Evolutionary conservation across 2,113 vertebrate species (phyloP).

Genomic region (Colaptes auratus): DNA sequence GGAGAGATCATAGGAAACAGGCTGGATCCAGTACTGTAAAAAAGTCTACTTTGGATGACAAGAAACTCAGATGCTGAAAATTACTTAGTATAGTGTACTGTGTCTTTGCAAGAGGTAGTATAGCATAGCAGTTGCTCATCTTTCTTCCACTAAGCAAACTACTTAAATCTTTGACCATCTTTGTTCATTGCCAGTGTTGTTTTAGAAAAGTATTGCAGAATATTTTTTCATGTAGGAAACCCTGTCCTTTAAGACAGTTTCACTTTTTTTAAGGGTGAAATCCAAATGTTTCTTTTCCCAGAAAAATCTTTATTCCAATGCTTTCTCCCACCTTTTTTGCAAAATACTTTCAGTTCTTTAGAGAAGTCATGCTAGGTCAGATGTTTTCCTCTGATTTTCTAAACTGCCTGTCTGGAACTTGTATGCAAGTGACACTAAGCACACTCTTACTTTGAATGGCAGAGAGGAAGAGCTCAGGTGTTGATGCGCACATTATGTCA

Average conservation of each 20-base stretch:
- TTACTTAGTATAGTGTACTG: neutral
- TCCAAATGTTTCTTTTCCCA: neutral
- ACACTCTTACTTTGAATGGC: neutral
- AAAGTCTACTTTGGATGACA: neutral
- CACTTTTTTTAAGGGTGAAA: neutral
- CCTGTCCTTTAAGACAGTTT: neutral
- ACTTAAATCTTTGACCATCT: neutral
- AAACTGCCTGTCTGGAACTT: neutral
- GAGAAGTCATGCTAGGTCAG: neutral
- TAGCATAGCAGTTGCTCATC: neutral
- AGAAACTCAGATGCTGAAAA: neutral
- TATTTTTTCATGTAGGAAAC: neutral
- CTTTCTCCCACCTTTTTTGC: neutral
- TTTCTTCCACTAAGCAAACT: neutral
- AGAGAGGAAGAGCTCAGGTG: conserved; percentile 24
- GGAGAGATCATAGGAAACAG: conserved; percentile 25
- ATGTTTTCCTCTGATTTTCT: neutral
- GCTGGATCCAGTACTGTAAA: neutral
- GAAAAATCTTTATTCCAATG: neutral
- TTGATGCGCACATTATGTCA: neutral
- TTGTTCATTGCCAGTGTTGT: neutral
- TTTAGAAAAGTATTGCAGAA: neutral
- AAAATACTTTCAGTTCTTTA: neutral
- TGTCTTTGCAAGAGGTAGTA: neutral
- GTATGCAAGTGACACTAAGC: neutral